phyloP scores from a whole-genome alignment of 2,113 vertebrate species.

The Muscicapa adusta region DNA sequence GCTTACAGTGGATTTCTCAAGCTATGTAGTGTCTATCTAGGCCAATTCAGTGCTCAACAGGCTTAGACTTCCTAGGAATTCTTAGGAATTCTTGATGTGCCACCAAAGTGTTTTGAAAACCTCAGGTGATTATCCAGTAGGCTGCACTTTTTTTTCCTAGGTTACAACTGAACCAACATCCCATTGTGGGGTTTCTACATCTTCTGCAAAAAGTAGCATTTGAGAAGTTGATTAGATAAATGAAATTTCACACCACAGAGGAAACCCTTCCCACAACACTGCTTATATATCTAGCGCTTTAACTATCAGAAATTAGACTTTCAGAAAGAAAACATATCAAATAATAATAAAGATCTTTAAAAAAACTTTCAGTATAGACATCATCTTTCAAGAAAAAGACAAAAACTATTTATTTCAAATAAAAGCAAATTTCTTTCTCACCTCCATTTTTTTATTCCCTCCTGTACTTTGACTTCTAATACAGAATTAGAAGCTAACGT shows the following conservation, averaged over 20 bases:
- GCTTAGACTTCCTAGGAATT: not conserved
- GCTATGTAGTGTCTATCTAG: not conserved
- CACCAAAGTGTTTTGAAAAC: not conserved
- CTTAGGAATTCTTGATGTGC: not conserved
- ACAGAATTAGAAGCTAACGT: not conserved
- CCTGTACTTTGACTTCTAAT: not conserved
- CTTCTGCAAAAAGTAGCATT: not conserved
- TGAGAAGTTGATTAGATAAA: not conserved
- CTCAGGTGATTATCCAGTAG: not conserved
- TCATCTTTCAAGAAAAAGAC: not conserved
- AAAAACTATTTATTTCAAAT: not conserved
- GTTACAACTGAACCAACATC: not conserved
- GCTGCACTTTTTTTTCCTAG: not conserved
- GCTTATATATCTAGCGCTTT: not conserved
- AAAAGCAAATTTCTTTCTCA: not conserved
- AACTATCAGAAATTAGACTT: not conserved
- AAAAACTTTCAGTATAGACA: not conserved
- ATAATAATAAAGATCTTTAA: not conserved
- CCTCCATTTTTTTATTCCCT: not conserved
- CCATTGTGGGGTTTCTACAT: not conserved
- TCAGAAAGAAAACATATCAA: not conserved
- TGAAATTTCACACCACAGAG: not conserved
- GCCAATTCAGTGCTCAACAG: not conserved
- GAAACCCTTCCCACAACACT: not conserved
- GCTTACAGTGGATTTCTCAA: not conserved